Conservation (phyloP, 2,797 vertebrate species). For the Columba guinea region DNA sequence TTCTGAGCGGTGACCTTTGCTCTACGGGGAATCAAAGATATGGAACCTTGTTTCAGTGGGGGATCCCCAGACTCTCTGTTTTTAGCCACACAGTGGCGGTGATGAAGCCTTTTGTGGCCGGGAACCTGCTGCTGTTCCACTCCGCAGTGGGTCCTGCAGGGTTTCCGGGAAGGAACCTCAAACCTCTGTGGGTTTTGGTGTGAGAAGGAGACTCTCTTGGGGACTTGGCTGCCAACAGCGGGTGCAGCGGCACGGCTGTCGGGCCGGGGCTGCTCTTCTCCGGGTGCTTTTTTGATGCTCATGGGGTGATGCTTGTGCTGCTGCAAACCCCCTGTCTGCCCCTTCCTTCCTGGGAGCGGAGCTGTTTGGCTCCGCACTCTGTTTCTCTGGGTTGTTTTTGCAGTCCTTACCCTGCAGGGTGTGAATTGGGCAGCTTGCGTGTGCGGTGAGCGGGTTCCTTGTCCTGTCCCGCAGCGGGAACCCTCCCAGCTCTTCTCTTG, state of each 20-base stretch:
- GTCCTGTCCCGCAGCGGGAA: background rate
- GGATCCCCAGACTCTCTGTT: background rate
- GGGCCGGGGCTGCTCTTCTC: background rate
- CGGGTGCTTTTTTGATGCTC: background rate
- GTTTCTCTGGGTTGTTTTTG: background rate
- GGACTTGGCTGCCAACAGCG: background rate
- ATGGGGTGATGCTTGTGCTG: background rate
- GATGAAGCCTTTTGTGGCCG: background rate
- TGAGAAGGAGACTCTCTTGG: accelerated
- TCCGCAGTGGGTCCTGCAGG: background rate
- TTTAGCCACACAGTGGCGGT: background rate
- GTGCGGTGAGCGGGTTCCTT: accelerated
- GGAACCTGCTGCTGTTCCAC: background rate
- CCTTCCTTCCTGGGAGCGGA: background rate
- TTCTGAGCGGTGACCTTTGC: background rate
- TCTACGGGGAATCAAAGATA: accelerated
- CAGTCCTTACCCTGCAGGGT: background rate
- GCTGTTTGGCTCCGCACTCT: background rate
- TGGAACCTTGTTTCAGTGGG: accelerated
- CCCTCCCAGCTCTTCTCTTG: background rate
- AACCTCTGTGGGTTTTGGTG: background rate
- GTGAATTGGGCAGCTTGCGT: background rate
- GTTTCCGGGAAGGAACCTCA: background rate
- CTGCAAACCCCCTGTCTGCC: background rate
- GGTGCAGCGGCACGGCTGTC: no score